Evolutionary conservation across 92 coral and sea anemone genomes (phyloP).

Genomic region (Porites divaricata): DNA sequence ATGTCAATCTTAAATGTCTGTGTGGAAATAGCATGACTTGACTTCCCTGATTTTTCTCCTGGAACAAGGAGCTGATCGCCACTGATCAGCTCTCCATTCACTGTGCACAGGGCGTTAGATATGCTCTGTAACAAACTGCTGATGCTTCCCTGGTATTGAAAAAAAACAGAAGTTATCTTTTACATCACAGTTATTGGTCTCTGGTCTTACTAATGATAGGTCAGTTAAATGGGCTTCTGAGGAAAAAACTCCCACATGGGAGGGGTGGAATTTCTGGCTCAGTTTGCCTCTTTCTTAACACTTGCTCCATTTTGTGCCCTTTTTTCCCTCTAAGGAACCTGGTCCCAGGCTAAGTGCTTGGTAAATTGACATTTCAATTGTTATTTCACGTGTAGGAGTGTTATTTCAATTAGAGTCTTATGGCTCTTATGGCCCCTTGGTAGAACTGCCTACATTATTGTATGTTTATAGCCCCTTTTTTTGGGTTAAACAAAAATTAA

Average conservation of each 20-base stretch:
- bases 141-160: slow-evolving; percentile 13
- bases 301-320: too few species aligned
- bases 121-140: slow-evolving; percentile 23
- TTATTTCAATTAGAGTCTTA: too few species aligned
- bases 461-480: too few species aligned
- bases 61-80: slow-evolving; percentile 64
- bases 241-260: neutral
- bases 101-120: slow-evolving; percentile 67
- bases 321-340: too few species aligned
- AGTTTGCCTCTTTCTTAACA: too few species aligned
- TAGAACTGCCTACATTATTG: too few species aligned
- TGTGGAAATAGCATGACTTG: slow-evolving; percentile 47
- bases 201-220: neutral
- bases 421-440: too few species aligned
- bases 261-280: too few species aligned
- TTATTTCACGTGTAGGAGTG: too few species aligned
- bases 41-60: slow-evolving; percentile 75
- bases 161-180: neutral
- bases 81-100: slow-evolving; percentile 69
- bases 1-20: slow-evolving; percentile 62
- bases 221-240: neutral
- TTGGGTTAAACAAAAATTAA: too few species aligned
- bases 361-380: too few species aligned
- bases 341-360: too few species aligned
- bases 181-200: neutral